phyloP scores from a whole-genome alignment of 1,140 invertebrate genomes.

The Helicorthomorpha holstii region DNA sequence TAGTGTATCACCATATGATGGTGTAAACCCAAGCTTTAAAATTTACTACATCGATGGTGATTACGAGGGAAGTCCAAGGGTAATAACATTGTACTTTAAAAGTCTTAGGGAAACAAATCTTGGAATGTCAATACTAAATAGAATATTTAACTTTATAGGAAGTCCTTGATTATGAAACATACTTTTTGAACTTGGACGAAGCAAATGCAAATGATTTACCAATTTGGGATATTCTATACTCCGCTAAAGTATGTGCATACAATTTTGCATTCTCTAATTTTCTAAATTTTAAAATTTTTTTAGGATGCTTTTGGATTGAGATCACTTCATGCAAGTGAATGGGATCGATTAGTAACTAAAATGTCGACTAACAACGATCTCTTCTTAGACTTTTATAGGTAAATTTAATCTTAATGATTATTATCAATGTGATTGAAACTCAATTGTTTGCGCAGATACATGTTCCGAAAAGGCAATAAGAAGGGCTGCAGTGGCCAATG shows the following conservation, averaged over 20 bases:
- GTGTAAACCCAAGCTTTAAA: constrained; percentile 86
- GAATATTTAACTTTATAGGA: constrained; percentile 35
- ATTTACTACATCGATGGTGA: constrained; percentile 93
- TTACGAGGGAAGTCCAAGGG: constrained; percentile 61
- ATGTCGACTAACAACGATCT: constrained; percentile 65
- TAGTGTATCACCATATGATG: constrained; percentile 78
- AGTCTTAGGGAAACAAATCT: too few species aligned
- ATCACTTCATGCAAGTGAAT: constrained; percentile 60
- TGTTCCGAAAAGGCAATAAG: background rate
- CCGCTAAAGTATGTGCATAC: constrained; percentile 29
- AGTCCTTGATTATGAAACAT: constrained; percentile 85
- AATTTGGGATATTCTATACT: constrained; percentile 77
- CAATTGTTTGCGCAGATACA: background rate
- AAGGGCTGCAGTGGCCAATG: background rate
- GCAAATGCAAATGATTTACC: constrained; percentile 76
- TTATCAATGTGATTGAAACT: too few species aligned
- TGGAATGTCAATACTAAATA: too few species aligned
- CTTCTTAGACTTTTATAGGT: constrained; percentile 82
- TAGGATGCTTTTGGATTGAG: constrained; percentile 62
- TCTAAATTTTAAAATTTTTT: background rate
- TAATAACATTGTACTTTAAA: constrained; percentile 24
- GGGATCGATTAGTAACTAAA: constrained; percentile 65
- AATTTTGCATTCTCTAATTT: background rate
- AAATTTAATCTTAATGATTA: constrained; percentile 20
- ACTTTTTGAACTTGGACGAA: constrained; percentile 85